Evolutionary conservation across 2,113 vertebrate genomes (phyloP).

Genomic region (Heliornis fulica): DNA sequence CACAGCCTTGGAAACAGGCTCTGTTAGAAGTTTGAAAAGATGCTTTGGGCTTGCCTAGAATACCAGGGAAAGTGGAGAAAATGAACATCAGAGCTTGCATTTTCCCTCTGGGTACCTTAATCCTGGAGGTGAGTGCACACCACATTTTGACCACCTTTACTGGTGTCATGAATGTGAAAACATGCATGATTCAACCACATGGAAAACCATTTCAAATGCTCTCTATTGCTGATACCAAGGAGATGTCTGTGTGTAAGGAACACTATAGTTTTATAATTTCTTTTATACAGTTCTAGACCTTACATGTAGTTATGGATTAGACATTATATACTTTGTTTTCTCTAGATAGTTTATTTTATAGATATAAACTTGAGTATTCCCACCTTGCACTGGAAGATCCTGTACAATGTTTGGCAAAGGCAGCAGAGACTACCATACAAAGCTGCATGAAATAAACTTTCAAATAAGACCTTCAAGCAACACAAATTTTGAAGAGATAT

Average conservation of each 20-base stretch:
- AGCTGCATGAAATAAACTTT: not conserved
- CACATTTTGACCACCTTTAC: not conserved
- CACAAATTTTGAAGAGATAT: accelerated
- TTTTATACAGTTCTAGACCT: not conserved
- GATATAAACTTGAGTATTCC: not conserved
- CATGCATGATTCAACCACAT: not conserved
- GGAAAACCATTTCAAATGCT: not conserved
- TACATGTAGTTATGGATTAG: not conserved
- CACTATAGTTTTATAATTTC: not conserved
- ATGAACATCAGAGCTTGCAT: not conserved
- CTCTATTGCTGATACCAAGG: not conserved
- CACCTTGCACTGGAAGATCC: not conserved
- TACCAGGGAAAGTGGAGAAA: not conserved
- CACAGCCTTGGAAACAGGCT: not conserved
- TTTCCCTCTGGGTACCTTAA: not conserved
- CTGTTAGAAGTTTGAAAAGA: not conserved
- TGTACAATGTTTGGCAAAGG: not conserved
- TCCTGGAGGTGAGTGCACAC: not conserved
- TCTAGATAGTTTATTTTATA: not conserved
- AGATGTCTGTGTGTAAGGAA: not conserved
- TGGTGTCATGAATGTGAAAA: not conserved
- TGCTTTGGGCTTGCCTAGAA: not conserved
- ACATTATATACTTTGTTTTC: not conserved
- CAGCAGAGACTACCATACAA: accelerated
- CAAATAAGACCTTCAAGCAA: not conserved